Percentiles rank a stretch among this genome's conserved stretches.
Evolutionary conservation across 2,113 vertebrate species (phyloP).

Genomic region (Alethe diademata): DNA sequence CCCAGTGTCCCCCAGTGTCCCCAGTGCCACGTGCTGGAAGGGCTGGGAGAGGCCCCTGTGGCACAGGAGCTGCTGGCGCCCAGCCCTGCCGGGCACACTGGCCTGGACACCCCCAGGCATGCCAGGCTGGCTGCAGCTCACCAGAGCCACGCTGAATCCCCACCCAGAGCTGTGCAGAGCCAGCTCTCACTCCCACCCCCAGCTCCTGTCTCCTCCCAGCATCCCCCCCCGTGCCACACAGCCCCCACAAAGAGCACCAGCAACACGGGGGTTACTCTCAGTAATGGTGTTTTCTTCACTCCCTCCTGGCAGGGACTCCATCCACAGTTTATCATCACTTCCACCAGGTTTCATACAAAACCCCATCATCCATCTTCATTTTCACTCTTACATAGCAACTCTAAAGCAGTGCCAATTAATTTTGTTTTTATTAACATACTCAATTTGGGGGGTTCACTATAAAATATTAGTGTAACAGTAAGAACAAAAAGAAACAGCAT

Average conservation of each 20-base stretch:
- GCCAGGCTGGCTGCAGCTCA: neutral
- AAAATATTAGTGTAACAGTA: constrained; percentile 7
- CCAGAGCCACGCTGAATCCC: neutral
- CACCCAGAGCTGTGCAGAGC: neutral
- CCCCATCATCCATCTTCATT: constrained; percentile 68
- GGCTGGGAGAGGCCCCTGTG: rapidly evolving
- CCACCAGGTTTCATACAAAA: constrained; percentile 55
- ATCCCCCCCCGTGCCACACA: neutral
- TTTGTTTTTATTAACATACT: constrained; percentile 52
- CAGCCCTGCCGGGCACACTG: neutral
- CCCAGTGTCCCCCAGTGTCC: neutral
- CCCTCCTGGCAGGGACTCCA: constrained; percentile 8
- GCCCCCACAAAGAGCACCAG: neutral
- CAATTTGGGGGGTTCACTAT: neutral
- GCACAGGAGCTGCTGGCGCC: neutral
- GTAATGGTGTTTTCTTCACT: constrained; percentile 27
- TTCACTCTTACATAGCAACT: constrained; percentile 42
- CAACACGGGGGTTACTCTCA: neutral
- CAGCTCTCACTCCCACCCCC: neutral
- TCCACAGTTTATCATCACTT: constrained; percentile 55
- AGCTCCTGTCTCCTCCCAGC: neutral
- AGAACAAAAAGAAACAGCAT: constrained; percentile 17
- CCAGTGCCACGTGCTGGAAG: rapidly evolving
- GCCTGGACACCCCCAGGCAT: neutral
- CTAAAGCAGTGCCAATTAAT: constrained; percentile 54